Evolutionary conservation across 2,113 vertebrate species (phyloP).

Genomic region (Propithecus coquereli): DNA sequence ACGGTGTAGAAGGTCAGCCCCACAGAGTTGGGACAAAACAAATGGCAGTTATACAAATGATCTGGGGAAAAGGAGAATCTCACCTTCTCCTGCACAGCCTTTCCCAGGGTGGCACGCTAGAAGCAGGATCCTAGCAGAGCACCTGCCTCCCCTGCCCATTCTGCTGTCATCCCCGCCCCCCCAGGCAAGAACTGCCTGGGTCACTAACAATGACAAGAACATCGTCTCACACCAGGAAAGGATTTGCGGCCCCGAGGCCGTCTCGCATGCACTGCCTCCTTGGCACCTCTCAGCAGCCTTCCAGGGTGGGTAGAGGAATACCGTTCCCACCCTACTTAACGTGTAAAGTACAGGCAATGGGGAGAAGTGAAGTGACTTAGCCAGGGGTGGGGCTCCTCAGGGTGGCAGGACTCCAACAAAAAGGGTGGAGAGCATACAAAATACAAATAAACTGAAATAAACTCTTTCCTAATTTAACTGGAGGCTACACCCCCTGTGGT

Average conservation of each 20-base stretch:
- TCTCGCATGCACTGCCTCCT: neutral
- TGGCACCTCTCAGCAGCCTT: neutral
- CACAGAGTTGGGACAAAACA: neutral
- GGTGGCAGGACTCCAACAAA: neutral
- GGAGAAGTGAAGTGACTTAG: neutral
- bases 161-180: accelerated
- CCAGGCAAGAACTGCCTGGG: neutral
- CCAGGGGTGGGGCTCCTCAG: neutral
- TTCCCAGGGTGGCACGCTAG: neutral
- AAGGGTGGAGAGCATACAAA: neutral
- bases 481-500: neutral
- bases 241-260: neutral
- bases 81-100: accelerated
- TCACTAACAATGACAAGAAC: neutral
- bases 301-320: neutral
- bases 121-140: neutral
- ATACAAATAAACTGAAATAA: neutral
- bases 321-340: no score
- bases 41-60: accelerated
- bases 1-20: accelerated
- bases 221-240: neutral
- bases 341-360: neutral
- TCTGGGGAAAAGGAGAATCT: neutral
- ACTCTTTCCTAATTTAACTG: neutral
- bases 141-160: neutral